These are phyloP conservation scores for Lasioglossum leucozonium DNA, from an alignment of 2,888 invertebrate genomes.

Conservation along the genomic window DNA sequence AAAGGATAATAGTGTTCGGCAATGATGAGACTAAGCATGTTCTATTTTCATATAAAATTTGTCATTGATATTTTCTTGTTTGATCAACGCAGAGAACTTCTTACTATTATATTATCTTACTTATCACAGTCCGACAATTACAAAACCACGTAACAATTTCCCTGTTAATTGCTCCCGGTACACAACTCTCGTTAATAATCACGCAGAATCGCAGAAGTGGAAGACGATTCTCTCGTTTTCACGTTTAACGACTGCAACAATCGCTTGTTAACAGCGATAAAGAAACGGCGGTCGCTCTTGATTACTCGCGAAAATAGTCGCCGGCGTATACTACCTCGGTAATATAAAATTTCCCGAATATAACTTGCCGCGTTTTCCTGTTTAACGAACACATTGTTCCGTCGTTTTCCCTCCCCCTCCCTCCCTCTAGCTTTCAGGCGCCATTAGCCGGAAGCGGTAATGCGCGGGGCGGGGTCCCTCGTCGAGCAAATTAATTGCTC, in stretches of 20 bases:
- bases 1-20: too few species aligned
- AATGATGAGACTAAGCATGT: not conserved
- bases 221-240: not conserved
- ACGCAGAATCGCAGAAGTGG: not conserved
- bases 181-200: not conserved
- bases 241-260: not conserved
- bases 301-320: not conserved
- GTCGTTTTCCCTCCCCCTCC: not conserved
- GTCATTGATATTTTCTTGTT: not conserved
- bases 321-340: not conserved
- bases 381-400: not conserved
- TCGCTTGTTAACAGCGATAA: not conserved
- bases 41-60: too few species aligned
- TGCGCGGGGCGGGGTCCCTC: not conserved
- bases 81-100: too few species aligned
- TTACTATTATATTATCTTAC: too few species aligned
- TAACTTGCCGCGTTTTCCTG: not conserved
- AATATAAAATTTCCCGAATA: not conserved
- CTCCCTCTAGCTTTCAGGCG: not conserved
- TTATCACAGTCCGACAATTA: not conserved
- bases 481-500: constrained; percentile 4
- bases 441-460: not conserved
- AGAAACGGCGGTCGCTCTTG: not conserved
- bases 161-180: not conserved
- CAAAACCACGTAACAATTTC: not conserved